Evolutionary conservation across 2,888 invertebrate genomes (phyloP), one percentile per base, ranked within the genome.

Genomic region (Muscina levida): DNA sequence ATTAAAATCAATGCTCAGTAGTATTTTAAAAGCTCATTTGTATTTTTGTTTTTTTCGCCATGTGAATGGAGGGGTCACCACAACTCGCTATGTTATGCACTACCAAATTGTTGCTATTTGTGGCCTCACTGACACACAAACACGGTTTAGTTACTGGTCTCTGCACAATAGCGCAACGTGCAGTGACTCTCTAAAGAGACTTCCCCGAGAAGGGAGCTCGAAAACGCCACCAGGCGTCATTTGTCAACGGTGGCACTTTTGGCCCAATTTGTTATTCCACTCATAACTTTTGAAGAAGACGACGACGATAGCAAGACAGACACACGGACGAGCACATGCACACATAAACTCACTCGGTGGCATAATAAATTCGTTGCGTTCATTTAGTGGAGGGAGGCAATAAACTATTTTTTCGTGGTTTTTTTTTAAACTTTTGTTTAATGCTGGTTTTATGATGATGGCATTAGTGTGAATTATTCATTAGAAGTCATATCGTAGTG

Each of bases 231-330:
- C 22, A 62, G n/a, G 39, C n/a, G 19, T 59, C 59, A 8, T 51
- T n/a, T n/a, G 51, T 22, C 51, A 51, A 51, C 17, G 15, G 15
- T 39, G n/a, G 15, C 17, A 31, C n/a, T 31, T 57, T 59, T 42
- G 42, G 62, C 24, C 44, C 22, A 53, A 81, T 77, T 77, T 65
- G 44, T 56, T 77, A 81, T 81, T 81, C 81, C 46, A 22, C 46
- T 72, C 81, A 81, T 75, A 68, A 65, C 68, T 62, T 72, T 56
- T 42, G 70, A 65, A 65, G 19, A 72, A 75, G 67, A 76, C 51
- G 42, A 17, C 10, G 56, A n/a, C n/a, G n/a, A n/a, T n/a, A n/a
- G n/a, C 8, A 31, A 31, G 8, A 15, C 37, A 39, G 39, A 37
- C 56, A 15, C 10, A 10, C 39, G 10, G 62, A 62, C 59, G 13